Evolutionary conservation across 2,113 vertebrate genomes (phyloP).

Genomic region (Trichomycterus rosablanca): DNA sequence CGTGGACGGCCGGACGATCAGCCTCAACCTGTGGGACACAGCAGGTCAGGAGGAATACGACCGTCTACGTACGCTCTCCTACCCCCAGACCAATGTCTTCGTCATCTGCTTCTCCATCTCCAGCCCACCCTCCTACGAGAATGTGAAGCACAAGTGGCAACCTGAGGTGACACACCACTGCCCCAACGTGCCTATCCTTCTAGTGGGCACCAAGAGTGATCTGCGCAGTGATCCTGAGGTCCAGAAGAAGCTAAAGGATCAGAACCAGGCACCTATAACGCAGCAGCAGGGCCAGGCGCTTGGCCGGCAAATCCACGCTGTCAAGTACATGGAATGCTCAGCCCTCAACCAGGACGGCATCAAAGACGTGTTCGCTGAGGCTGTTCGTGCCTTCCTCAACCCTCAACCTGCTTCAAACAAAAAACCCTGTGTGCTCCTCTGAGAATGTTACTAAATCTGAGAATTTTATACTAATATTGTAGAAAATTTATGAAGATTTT

Average conservation of each 20-base stretch:
- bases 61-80: constrained; percentile 86
- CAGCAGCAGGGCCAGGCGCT: constrained; percentile 80
- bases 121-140: constrained; percentile 89
- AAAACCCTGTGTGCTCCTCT: constrained; percentile 81
- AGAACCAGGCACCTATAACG: constrained; percentile 82
- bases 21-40: constrained; percentile 91
- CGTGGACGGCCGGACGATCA: constrained; percentile 78
- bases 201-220: constrained; percentile 96
- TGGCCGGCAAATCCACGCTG: constrained; percentile 84
- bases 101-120: constrained; percentile 95
- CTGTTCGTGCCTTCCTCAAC: constrained; percentile 83
- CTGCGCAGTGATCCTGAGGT: constrained; percentile 79
- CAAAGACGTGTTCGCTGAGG: constrained; percentile 87
- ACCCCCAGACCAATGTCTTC: constrained; percentile 93
- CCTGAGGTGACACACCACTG: constrained; percentile 94
- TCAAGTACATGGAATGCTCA: constrained; percentile 91
- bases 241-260: constrained; percentile 86
- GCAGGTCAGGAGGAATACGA: constrained; percentile 93
- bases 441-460: constrained; percentile 8
- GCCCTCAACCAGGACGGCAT: constrained; percentile 93
- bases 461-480: not conserved
- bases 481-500: not conserved
- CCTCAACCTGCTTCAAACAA: constrained; percentile 70
- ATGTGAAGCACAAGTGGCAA: constrained; percentile 94
- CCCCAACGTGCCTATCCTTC: constrained; percentile 84